Conservation (phyloP, 2,113 vertebrate genomes). For the Melanerpes formicivorus region DNA sequence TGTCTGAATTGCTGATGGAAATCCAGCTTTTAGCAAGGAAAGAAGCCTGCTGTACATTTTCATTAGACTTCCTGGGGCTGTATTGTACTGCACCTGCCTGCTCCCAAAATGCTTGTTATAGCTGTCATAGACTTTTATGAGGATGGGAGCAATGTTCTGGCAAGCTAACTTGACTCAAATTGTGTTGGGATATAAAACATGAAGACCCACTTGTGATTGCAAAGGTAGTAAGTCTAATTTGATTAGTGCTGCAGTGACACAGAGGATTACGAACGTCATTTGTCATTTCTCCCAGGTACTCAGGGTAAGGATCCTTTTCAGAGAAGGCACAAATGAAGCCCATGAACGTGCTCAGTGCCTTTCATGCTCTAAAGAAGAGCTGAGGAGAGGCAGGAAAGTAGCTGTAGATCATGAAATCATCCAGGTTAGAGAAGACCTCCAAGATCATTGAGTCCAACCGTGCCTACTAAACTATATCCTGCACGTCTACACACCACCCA, state of each 20-base stretch:
- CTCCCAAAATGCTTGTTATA: conserved; percentile 26
- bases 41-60: conserved; percentile 8
- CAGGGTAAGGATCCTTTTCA: background rate
- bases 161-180: conserved; percentile 12
- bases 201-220: conserved; percentile 41
- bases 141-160: conserved; percentile 31
- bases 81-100: conserved; percentile 4
- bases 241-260: conserved; percentile 9
- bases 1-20: conserved; percentile 8
- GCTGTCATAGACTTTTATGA: conserved; percentile 20
- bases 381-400: background rate
- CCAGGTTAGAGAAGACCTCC: too few species aligned
- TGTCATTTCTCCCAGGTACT: background rate
- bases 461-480: too few species aligned
- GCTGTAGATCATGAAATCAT: background rate
- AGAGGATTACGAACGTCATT: background rate
- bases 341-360: fast-evolving
- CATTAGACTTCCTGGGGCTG: conserved; percentile 4
- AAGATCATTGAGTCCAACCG: too few species aligned
- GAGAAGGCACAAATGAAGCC: background rate
- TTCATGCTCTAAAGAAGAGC: background rate
- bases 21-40: background rate
- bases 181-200: conserved; percentile 16
- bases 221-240: conserved; percentile 58
- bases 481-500: too few species aligned